Evolutionary conservation across 2,113 vertebrate species (phyloP).

Genomic region (Brachyhypopomus gauderio): DNA sequence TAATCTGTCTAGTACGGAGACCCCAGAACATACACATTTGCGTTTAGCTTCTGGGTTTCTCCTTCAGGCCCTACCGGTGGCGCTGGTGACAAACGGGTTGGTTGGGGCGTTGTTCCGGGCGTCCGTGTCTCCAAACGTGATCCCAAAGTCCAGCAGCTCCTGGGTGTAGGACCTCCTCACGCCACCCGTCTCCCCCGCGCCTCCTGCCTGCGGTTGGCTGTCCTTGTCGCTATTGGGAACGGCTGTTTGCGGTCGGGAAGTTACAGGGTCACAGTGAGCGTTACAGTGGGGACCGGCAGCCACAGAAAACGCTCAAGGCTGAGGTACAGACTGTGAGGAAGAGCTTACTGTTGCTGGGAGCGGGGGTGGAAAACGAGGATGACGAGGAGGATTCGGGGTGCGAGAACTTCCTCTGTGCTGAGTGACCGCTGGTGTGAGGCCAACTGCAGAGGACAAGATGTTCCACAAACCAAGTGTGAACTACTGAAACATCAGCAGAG

Average conservation of each 20-base stretch:
- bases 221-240: slow-evolving; percentile 47
- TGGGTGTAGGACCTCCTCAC: slow-evolving; percentile 66
- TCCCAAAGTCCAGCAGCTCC: slow-evolving; percentile 68
- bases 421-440: slow-evolving; percentile 27
- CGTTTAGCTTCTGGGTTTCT: too few species aligned
- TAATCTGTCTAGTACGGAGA: too few species aligned
- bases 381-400: slow-evolving; percentile 26
- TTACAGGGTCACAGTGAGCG: too few species aligned
- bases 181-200: slow-evolving; percentile 1
- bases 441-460: slow-evolving; percentile 27
- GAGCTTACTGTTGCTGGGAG: slow-evolving; percentile 48
- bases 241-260: neutral
- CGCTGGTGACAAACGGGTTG: slow-evolving; percentile 58
- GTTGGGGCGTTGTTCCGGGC: slow-evolving; percentile 20
- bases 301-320: neutral
- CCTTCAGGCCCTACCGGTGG: slow-evolving; percentile 56
- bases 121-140: slow-evolving; percentile 62
- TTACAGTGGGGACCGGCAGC: neutral
- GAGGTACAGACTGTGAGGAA: neutral
- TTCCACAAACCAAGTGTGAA: too few species aligned
- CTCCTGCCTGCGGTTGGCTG: slow-evolving; percentile 41
- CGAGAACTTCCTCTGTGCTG: slow-evolving; percentile 36
- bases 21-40: too few species aligned
- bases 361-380: slow-evolving; percentile 32
- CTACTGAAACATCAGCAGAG: too few species aligned